Base-by-base conservation (phyloP, 2,113 vertebrate genomes). In the Callopanchax toddi region DNA sequence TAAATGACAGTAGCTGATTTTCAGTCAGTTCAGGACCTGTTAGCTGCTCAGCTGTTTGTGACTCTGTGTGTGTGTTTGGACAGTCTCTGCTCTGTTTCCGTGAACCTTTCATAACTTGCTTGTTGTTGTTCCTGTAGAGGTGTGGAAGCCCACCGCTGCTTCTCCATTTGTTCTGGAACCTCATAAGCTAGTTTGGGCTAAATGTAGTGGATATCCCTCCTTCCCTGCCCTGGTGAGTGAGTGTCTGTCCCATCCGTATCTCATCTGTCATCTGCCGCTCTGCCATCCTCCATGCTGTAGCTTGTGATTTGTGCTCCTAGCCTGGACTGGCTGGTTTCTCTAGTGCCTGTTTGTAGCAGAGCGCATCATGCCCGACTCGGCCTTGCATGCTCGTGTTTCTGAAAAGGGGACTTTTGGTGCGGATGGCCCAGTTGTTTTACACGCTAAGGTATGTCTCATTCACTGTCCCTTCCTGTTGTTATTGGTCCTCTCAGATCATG, bases 141-240 rank as follows among this genome's bases (percentile, higher is more conserved):
- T 96, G 93, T 98, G 97, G 97, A 96, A 95, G 56, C 94, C 97
- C 72, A 87, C 95, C n/a, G 95, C 94, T 32, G 92, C 95, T 52
- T 92, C 94, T 48, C 89, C 94, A 82, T 93, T 95, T 69, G 95
- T 93, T 65, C 95, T 97, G 87, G 96, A 99, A 90, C 97, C 95
- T 86, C 92, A 97, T 84, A 98, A 97, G 88, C 93, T 98, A 88
- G 95, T 98, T 81, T 98, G 96, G 97, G 97, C 96, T 92, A 98
- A 98, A 89, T 97, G 96, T 93, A 97, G 96, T 70, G 97, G 96
- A 83, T 98, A 96, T 87, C 96, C 97, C 48, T 98, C 95, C 63
- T 98, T 96, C 86, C 96, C 97, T 15, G 97, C 96, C 82, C 92
- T 98, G 95, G 96, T 98, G 91, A 96, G 96, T 94, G 91, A 76